Percentiles rank a stretch among this genome's conserved stretches.
phyloP scores from a whole-genome alignment of 2,888 invertebrate genomes.

The Hololepta plana region DNA sequence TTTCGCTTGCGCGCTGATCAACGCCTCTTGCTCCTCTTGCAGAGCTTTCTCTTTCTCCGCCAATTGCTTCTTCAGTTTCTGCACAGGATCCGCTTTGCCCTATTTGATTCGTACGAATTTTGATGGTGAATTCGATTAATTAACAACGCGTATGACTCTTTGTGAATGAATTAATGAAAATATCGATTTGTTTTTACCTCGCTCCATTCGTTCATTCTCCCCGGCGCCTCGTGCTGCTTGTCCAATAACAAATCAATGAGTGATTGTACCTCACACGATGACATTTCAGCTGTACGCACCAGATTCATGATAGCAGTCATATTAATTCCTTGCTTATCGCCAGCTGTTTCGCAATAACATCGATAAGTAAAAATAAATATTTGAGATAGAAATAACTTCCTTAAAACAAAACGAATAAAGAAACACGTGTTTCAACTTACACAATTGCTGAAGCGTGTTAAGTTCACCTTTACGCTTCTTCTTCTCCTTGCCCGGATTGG shows the following conservation, averaged over 20 bases:
- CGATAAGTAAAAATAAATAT: slow-evolving; percentile 2
- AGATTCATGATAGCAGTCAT: slow-evolving; percentile 43
- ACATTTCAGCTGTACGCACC: slow-evolving; percentile 64
- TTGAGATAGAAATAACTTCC: too few relatives aligned
- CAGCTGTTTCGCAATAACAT: slow-evolving; percentile 28
- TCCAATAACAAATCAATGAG: slow-evolving; percentile 78
- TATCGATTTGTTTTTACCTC: too few relatives aligned
- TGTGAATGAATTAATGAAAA: too few relatives aligned
- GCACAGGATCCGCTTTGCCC: slow-evolving; percentile 69
- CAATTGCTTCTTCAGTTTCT: slow-evolving; percentile 72
- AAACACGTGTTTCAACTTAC: slow-evolving; percentile 24
- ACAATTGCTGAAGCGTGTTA: slow-evolving; percentile 32
- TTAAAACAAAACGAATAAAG: neutral
- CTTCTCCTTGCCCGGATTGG: slow-evolving; percentile 21
- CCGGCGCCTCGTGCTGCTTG: slow-evolving; percentile 65
- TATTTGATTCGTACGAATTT: too few relatives aligned
- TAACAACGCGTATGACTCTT: slow-evolving; percentile 5
- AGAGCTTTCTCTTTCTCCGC: slow-evolving; percentile 71
- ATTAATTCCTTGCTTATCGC: slow-evolving; percentile 48
- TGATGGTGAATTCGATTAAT: slow-evolving; percentile 2
- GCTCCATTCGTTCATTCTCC: slow-evolving; percentile 65
- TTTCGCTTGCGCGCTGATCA: slow-evolving; percentile 57
- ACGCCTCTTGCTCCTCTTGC: slow-evolving; percentile 55
- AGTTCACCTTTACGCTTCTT: slow-evolving; percentile 41
- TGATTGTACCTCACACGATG: slow-evolving; percentile 74